Percentiles rank a stretch among this genome's conserved stretches.
Evolutionary conservation across 2,888 invertebrate species (phyloP).

Genomic region (Clitarchus hookeri): DNA sequence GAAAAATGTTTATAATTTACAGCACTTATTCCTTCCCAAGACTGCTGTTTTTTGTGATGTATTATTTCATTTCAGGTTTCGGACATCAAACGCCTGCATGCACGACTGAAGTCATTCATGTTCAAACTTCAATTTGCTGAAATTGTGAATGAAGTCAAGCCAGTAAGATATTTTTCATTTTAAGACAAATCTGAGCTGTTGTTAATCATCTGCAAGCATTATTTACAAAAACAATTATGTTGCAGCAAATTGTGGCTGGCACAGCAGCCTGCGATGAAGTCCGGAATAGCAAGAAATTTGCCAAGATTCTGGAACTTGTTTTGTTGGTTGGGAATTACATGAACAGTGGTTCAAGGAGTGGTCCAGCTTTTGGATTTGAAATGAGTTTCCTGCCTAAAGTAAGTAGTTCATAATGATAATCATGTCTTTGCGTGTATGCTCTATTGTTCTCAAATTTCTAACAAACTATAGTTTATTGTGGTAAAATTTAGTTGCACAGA

Average conservation of each 20-base stretch:
- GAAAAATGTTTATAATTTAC: too few species aligned
- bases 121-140: conserved; percentile 89
- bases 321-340: conserved; percentile 93
- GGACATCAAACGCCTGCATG: conserved; percentile 83
- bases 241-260: conserved; percentile 75
- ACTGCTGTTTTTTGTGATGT: background rate
- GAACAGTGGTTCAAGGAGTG: conserved; percentile 94
- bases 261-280: conserved; percentile 96
- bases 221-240: background rate
- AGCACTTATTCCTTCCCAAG: background rate
- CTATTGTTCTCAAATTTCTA: too few species aligned
- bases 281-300: conserved; percentile 85
- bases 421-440: too few species aligned
- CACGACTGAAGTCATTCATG: conserved; percentile 84
- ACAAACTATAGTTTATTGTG: too few species aligned
- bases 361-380: conserved; percentile 94
- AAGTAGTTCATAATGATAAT: too few species aligned
- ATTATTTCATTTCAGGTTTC: conserved; percentile 64
- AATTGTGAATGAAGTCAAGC: conserved; percentile 84
- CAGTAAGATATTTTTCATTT: conserved; percentile 62
- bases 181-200: background rate
- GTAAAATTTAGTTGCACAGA: too few species aligned
- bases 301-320: conserved; percentile 85
- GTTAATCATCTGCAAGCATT: background rate
- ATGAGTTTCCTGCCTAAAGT: conserved; percentile 94